phyloP scores from a whole-genome alignment of 35 echinoderm and acorn worm species.

The Stichopus chloronotus region DNA sequence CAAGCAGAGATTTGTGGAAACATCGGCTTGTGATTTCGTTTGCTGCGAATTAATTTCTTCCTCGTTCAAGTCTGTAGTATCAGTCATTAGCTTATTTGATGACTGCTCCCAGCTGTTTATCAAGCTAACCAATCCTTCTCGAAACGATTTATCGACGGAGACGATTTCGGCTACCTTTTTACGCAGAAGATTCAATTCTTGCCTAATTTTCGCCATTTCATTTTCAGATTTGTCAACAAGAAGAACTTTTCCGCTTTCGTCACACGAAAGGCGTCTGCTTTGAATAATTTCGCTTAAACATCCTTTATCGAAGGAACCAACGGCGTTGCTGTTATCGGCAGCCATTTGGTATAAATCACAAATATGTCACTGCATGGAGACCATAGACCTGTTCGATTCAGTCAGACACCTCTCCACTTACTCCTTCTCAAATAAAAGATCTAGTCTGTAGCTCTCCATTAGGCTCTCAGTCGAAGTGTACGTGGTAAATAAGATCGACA shows the following conservation, averaged over 20 bases:
- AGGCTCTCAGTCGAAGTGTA: too few species aligned
- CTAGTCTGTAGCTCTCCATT: too few species aligned
- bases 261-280: not conserved
- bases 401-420: too few species aligned
- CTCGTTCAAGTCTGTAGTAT: not conserved
- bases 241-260: constrained; percentile 23
- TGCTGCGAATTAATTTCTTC: not conserved
- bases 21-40: not conserved
- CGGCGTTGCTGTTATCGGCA: not conserved
- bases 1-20: not conserved
- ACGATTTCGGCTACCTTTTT: not conserved
- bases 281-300: constrained; percentile 10
- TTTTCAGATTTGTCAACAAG: constrained; percentile 2
- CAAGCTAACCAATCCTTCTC: not conserved
- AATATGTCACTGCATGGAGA: too few species aligned
- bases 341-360: too few species aligned
- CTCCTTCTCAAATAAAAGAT: too few species aligned
- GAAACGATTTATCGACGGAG: constrained; percentile 10
- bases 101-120: constrained; percentile 3
- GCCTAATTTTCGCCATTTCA: not conserved
- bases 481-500: too few species aligned
- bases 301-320: not conserved
- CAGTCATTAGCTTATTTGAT: not conserved
- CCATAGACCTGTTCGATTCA: too few species aligned
- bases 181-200: not conserved